These are phyloP conservation scores for Bembecia ichneumoniformis DNA, from an alignment of 2,888 invertebrate species.

Conservation along the genomic window DNA sequence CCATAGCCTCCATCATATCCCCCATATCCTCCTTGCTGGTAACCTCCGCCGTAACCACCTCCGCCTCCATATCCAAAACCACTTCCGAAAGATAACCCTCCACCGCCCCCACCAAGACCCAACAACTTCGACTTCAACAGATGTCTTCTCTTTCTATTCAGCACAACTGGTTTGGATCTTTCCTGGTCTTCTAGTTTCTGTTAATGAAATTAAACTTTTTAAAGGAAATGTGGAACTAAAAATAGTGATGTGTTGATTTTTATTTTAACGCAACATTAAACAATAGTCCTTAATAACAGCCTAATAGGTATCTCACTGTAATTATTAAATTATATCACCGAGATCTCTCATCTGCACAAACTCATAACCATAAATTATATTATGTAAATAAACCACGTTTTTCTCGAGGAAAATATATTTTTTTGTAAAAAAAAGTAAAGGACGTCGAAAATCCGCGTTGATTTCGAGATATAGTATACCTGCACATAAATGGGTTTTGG, in stretches of 20 bases:
- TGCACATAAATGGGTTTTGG: slow-evolving; percentile 53
- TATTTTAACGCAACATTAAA: neutral
- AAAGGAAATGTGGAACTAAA: slow-evolving; percentile 1
- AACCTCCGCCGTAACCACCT: slow-evolving; percentile 15
- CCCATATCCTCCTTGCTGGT: slow-evolving; percentile 10
- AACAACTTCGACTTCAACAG: slow-evolving; percentile 26
- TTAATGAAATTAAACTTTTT: slow-evolving; percentile 4
- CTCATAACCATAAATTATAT: neutral
- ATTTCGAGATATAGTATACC: slow-evolving; percentile 22
- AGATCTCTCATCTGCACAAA: neutral
- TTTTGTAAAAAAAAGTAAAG: neutral
- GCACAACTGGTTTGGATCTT: slow-evolving; percentile 13
- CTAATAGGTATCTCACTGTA: neutral
- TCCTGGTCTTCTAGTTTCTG: slow-evolving; percentile 60
- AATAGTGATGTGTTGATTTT: neutral
- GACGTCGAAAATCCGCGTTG: no score
- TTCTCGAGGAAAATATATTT: neutral
- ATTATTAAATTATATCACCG: neutral
- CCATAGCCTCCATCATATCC: slow-evolving; percentile 15
- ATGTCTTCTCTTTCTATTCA: slow-evolving; percentile 45
- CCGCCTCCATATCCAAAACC: slow-evolving; percentile 22
- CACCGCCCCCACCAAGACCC: slow-evolving; percentile 20
- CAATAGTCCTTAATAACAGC: neutral
- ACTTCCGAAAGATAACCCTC: slow-evolving; percentile 17
- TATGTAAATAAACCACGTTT: neutral